Base-by-base conservation (phyloP, 1,140 invertebrate species). In the Rhyzopertha dominica region DNA sequence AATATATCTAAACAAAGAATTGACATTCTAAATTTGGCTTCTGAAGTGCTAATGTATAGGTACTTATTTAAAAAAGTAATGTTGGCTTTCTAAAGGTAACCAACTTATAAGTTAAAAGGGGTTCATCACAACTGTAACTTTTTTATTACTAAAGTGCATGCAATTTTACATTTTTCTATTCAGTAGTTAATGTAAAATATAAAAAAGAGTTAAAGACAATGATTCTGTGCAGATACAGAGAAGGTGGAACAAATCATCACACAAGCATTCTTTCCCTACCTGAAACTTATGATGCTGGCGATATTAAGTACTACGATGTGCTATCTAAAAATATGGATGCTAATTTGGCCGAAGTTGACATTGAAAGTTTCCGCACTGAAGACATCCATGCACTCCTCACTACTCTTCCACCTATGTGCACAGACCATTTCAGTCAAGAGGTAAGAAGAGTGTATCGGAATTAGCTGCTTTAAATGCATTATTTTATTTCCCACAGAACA, bases 341-440 rank as follows among this genome's bases (percentile, higher is more conserved):
- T 41, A 93, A 93, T 67, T 75, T 95, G 52, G 91, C 91, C 17
- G 87, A 94, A 70, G 90, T 91, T 22, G 91, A 94, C 66, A 95
- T 95, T 85, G 90, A 95, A 68, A 89, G 88, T 63, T 94, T 92
- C 71, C 79, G 82, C 48, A 88, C 87, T 5, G 85, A 92, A 68
- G 90, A 95, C 61, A 94, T 95, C 60, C 85, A 90, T 61, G 86
- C 84, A 44, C 72, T 92, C 56, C 76, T 91, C 30, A 83, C 82
- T 22, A 82, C 85, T 60, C 68, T 88, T 58, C 86, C 85, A 23
- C 80, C 81, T 16, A 82, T 82, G 71, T 78, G 66, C 66, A 60
- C 62, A 20, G 71, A 74, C 47, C 71, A 72, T 59, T 60, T 70
- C 49, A 62, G 53, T 34, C 61, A 72, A 62, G 70, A 72, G 39